Evolutionary conservation across 2,797 vertebrate genomes (phyloP).

Genomic region (Morelia viridis): DNA sequence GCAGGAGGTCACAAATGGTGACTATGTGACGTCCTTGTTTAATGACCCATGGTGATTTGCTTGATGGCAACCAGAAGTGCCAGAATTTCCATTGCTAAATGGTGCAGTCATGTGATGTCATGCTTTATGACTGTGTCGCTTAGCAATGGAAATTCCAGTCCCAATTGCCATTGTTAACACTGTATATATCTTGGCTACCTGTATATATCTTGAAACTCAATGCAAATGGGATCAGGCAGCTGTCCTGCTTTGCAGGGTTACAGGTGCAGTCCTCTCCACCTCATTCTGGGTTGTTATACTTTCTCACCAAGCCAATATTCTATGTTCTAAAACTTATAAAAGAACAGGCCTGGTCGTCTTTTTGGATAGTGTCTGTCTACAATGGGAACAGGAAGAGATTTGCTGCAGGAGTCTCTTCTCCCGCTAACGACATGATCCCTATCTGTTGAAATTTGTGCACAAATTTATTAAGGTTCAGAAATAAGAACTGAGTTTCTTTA

Average conservation of each 20-base stretch:
- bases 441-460: not conserved
- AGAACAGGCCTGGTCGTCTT: not conserved
- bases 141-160: not conserved
- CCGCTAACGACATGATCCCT: not conserved
- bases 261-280: not conserved
- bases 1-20: not conserved
- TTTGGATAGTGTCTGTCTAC: not conserved
- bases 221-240: not conserved
- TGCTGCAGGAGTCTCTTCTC: not conserved
- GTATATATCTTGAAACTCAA: not conserved
- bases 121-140: not conserved
- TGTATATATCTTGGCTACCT: too few species aligned
- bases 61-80: not conserved
- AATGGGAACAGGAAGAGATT: not conserved
- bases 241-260: not conserved
- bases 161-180: not conserved
- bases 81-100: not conserved
- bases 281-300: not conserved
- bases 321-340: not conserved
- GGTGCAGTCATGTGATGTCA: not conserved
- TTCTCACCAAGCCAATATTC: not conserved
- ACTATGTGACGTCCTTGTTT: not conserved
- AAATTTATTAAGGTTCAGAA: conserved; percentile 1
- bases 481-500: not conserved
- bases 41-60: not conserved